Evolutionary conservation across 2,797 vertebrate species (phyloP).

Genomic region (Coregonus suidteri): DNA sequence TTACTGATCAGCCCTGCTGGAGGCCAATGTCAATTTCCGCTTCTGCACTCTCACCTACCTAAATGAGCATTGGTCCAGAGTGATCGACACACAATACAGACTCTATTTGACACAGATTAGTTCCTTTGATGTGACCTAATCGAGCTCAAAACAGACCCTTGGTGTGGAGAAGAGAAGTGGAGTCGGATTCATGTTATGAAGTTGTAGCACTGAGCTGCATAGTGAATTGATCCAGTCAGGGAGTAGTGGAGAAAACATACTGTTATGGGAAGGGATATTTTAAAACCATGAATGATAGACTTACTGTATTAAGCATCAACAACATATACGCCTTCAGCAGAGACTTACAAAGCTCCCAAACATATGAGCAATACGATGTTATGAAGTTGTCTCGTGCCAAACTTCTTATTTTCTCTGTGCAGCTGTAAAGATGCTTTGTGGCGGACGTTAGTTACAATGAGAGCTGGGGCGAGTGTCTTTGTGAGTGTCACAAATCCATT

Average conservation of each 20-base stretch:
- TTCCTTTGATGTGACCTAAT: slow-evolving; percentile 9
- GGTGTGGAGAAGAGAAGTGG: too few relatives aligned
- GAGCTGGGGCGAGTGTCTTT: slow-evolving; percentile 59
- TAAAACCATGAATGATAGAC: not conserved
- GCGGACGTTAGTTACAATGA: slow-evolving; percentile 63
- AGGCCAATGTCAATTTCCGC: slow-evolving; percentile 22
- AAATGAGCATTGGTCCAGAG: slow-evolving; percentile 30
- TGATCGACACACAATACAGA: not conserved
- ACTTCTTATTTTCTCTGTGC: slow-evolving; percentile 53
- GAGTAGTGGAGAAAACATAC: not conserved
- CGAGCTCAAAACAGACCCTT: too few relatives aligned
- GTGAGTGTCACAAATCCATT: slow-evolving; percentile 67
- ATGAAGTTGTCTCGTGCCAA: slow-evolving; percentile 28
- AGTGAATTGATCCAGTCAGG: not conserved
- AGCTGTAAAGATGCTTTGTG: slow-evolving; percentile 59
- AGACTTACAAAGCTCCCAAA: not conserved
- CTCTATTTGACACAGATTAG: not conserved
- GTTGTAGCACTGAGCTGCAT: too few relatives aligned
- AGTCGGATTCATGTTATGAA: too few relatives aligned
- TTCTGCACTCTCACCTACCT: slow-evolving; percentile 48
- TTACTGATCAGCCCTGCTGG: not conserved
- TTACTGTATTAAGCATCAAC: not conserved
- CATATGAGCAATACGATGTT: not conserved
- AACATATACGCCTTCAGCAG: not conserved
- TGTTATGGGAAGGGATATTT: not conserved